These are phyloP conservation scores for Aldabrachelys gigantea DNA, from an alignment of 2,113 vertebrate genomes.

Conservation along the genomic window DNA sequence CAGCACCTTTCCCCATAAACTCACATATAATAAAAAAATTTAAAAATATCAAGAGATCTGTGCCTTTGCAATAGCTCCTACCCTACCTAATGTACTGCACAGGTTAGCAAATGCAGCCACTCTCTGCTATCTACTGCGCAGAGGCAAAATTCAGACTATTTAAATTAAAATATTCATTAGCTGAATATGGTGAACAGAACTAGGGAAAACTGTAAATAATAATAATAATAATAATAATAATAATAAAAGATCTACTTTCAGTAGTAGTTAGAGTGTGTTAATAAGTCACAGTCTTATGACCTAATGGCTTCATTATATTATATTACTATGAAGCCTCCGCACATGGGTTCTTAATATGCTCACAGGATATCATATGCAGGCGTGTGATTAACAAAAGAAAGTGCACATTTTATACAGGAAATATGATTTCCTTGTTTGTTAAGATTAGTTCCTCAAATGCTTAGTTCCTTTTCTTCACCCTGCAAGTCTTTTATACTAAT, in stretches of 20 bases:
- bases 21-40: neutral
- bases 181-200: neutral
- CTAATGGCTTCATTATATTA: neutral
- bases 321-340: neutral
- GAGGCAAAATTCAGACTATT: slow-evolving; percentile 13
- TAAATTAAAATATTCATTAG: neutral
- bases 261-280: neutral
- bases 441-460: neutral
- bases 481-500: neutral
- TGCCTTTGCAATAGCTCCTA: neutral
- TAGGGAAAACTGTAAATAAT: neutral
- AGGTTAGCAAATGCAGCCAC: neutral
- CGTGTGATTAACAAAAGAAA: slow-evolving; percentile 24
- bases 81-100: neutral
- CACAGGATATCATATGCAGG: neutral
- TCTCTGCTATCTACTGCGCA: slow-evolving; percentile 4
- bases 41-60: neutral
- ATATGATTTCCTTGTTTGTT: neutral
- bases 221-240: neutral
- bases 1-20: neutral
- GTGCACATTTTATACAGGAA: neutral
- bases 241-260: neutral
- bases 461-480: neutral
- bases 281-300: neutral
- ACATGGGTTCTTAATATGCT: neutral